These are phyloP conservation scores for Mandrillus leucophaeus DNA, from an alignment of 2,113 vertebrate genomes.

Conservation along the genomic window DNA sequence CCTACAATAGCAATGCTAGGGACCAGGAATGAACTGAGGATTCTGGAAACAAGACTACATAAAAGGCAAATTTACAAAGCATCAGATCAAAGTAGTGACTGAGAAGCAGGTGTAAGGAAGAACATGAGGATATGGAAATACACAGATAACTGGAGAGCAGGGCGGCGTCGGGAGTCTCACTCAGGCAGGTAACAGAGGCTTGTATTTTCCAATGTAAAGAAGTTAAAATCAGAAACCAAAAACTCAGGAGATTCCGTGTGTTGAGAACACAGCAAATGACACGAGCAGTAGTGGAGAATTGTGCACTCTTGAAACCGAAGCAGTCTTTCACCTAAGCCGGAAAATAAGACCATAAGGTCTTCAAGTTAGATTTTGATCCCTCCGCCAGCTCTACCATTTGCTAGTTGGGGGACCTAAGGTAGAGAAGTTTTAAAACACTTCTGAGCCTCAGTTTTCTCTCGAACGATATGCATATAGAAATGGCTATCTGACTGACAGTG, in stretches of 20 bases:
- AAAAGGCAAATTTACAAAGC: not conserved
- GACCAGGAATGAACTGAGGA: not conserved
- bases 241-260: not conserved
- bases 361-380: not conserved
- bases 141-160: not conserved
- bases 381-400: not conserved
- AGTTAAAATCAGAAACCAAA: slow-evolving; percentile 41
- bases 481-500: not conserved
- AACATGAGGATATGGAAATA: not conserved
- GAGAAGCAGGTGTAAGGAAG: not conserved
- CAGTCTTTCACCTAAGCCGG: not conserved
- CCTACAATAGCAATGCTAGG: not conserved
- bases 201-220: not conserved
- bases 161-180: not conserved
- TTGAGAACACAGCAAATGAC: slow-evolving; percentile 13
- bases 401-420: not conserved
- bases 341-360: not conserved
- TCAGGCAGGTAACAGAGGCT: not conserved
- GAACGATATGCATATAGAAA: not conserved
- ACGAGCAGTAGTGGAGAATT: not conserved
- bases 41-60: slow-evolving; percentile 30
- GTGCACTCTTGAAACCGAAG: not conserved
- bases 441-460: not conserved
- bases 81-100: not conserved
- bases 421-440: not conserved